phyloP scores from a whole-genome alignment of 2,797 vertebrate genomes.

The Yasuhikotakia modesta region DNA sequence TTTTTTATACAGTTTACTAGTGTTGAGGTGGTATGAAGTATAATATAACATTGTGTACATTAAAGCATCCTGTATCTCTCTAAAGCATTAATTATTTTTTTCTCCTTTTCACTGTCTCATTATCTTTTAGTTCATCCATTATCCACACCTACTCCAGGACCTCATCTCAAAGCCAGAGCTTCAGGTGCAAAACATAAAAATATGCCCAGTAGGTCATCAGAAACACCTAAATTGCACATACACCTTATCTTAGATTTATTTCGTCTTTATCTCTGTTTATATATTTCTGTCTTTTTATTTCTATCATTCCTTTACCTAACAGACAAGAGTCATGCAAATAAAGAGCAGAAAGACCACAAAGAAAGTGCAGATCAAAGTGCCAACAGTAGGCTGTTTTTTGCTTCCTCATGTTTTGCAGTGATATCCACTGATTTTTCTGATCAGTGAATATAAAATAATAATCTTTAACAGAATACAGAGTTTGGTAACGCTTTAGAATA shows the following conservation, averaged over 20 bases:
- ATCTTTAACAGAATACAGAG: too few species aligned
- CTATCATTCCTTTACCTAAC: background rate
- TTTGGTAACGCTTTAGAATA: too few species aligned
- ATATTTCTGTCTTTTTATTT: background rate
- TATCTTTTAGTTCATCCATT: background rate
- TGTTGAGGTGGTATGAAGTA: background rate
- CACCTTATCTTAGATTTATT: too few species aligned
- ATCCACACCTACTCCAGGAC: background rate
- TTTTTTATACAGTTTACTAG: background rate
- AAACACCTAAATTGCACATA: too few species aligned
- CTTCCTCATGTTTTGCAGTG: background rate
- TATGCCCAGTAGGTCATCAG: background rate
- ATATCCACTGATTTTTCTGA: background rate
- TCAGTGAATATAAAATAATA: too few species aligned
- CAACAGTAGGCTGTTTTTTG: slow-evolving; percentile 46
- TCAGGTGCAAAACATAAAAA: slow-evolving; percentile 1
- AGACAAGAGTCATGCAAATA: slow-evolving; percentile 5
- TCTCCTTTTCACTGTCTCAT: background rate
- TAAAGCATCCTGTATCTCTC: background rate
- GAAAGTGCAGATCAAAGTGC: slow-evolving; percentile 12
- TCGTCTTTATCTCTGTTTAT: background rate
- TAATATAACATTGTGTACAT: background rate
- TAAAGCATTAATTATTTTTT: background rate
- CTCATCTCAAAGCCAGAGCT: background rate
- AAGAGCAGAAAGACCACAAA: slow-evolving; percentile 24